Conservation (phyloP, 2,888 invertebrate species). For the Schizaphis graminum region DNA sequence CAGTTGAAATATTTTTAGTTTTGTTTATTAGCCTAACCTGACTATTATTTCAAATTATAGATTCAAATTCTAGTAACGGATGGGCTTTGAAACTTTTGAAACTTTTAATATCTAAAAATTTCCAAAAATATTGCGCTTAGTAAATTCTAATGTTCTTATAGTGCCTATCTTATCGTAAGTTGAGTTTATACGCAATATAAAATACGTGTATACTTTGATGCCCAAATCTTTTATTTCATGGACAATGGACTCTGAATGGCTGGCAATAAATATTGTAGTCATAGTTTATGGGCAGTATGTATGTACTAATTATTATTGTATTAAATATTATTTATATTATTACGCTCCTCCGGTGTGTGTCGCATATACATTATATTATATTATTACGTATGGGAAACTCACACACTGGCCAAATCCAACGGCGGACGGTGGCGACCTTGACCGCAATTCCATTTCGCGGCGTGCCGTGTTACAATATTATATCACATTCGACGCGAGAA, state of each 20-base stretch:
- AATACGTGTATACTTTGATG: not conserved
- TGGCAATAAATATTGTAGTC: not conserved
- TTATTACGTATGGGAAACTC: not conserved
- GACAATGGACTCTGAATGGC: not conserved
- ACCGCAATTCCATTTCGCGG: conserved; percentile 33
- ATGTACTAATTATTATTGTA: not conserved
- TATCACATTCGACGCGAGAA: conserved; percentile 37
- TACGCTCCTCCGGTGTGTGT: not conserved
- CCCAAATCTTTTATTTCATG: not conserved
- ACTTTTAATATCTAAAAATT: not conserved
- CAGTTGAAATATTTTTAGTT: not conserved
- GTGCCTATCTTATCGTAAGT: not conserved
- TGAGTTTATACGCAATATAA: not conserved
- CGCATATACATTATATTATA: not conserved
- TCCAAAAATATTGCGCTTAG: not conserved
- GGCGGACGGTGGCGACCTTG: conserved; percentile 1
- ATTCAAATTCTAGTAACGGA: not conserved
- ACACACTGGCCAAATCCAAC: not conserved
- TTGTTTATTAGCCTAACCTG: not conserved
- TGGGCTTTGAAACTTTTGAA: not conserved
- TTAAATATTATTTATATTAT: not conserved
- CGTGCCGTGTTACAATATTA: conserved; percentile 32
- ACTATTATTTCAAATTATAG: not conserved
- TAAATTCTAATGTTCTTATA: not conserved
- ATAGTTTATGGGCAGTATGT: not conserved